Evolutionary conservation across 2,888 invertebrate genomes (phyloP).

Genomic region (Ophion costatus): DNA sequence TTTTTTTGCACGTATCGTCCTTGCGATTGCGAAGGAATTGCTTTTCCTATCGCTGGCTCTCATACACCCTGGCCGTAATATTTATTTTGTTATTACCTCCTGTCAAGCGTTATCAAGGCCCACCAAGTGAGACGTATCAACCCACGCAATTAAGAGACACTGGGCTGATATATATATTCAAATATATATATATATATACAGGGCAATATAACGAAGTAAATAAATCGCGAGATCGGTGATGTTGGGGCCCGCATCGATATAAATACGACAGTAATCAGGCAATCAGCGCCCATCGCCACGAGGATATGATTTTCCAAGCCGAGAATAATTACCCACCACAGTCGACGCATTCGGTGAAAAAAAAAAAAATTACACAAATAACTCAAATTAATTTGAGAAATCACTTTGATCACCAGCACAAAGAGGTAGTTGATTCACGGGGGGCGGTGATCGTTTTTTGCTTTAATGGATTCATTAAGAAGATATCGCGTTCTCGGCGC

Average conservation of each 20-base stretch:
- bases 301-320: slow-evolving; percentile 6
- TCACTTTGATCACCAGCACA: not conserved
- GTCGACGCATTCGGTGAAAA: not conserved
- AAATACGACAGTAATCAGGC: slow-evolving; percentile 54
- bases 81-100: slow-evolving; percentile 45
- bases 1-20: slow-evolving; percentile 21
- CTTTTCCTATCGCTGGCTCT: slow-evolving; percentile 7
- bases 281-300: slow-evolving; percentile 45
- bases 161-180: not conserved
- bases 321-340: not conserved
- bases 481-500: slow-evolving; percentile 13
- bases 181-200: slow-evolving; percentile 17
- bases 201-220: slow-evolving; percentile 21
- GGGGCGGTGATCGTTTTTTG: not conserved
- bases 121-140: slow-evolving; percentile 64
- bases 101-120: slow-evolving; percentile 54
- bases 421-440: slow-evolving; percentile 20
- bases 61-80: slow-evolving; percentile 38
- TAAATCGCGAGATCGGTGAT: slow-evolving; percentile 50
- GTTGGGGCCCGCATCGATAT: slow-evolving; percentile 24
- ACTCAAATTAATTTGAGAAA: slow-evolving; percentile 31
- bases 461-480: slow-evolving; percentile 37
- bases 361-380: not conserved
- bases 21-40: slow-evolving; percentile 23
- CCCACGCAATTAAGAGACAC: slow-evolving; percentile 64